Percentiles rank a stretch among this genome's conserved stretches.
Conservation (phyloP, 2,888 invertebrate species). For the Augiades crinisus region DNA sequence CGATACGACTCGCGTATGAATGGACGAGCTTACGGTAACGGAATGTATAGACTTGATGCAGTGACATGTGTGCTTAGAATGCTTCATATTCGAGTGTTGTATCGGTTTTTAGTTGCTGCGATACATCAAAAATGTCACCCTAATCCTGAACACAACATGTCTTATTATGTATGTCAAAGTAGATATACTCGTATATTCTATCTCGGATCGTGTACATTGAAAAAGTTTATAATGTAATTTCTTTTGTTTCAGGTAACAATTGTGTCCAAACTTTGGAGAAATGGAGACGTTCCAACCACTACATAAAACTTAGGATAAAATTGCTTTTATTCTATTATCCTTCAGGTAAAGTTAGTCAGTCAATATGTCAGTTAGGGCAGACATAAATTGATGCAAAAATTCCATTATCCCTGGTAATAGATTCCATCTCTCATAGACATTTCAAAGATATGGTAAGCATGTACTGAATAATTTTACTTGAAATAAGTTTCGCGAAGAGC, state of each 20-base stretch:
- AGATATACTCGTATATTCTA: constrained; percentile 3
- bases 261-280: background rate
- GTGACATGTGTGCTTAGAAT: constrained; percentile 31
- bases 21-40: constrained; percentile 66
- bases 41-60: constrained; percentile 52
- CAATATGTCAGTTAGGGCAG: constrained; percentile 10
- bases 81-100: constrained; percentile 12
- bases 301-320: too few relatives aligned
- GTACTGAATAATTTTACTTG: constrained; percentile 29
- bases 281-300: too few relatives aligned
- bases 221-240: constrained; percentile 3
- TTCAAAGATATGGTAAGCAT: constrained; percentile 19
- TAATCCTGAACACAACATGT: background rate
- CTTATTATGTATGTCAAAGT: background rate
- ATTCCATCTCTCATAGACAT: constrained; percentile 10
- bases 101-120: background rate
- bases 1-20: constrained; percentile 69
- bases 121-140: background rate
- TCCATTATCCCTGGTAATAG: constrained; percentile 18
- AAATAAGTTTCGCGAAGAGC: constrained; percentile 26
- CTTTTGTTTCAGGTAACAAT: constrained; percentile 18
- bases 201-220: too few relatives aligned
- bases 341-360: background rate
- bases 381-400: constrained; percentile 21
- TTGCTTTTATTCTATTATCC: too few relatives aligned